Conservation (phyloP, 2,888 invertebrate genomes). For the Drosophila falleni region DNA sequence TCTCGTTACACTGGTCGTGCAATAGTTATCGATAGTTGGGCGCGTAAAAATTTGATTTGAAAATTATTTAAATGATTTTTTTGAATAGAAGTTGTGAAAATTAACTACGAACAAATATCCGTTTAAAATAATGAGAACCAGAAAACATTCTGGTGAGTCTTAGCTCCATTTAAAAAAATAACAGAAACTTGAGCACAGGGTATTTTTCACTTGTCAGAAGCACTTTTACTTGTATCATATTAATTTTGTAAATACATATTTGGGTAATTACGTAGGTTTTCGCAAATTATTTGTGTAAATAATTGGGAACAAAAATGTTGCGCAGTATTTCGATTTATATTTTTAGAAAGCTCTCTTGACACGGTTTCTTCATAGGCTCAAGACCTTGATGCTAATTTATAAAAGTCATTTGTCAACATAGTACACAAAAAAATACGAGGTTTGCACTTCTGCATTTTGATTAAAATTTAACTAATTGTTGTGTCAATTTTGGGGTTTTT, state of each 20-base stretch:
- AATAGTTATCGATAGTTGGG: neutral
- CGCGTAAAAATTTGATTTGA: too few relatives aligned
- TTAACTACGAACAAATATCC: too few relatives aligned
- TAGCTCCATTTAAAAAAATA: too few relatives aligned
- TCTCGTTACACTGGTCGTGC: neutral
- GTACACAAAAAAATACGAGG: conserved; percentile 24
- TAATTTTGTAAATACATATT: neutral
- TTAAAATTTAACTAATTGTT: conserved; percentile 71
- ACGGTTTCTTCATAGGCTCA: conserved; percentile 32
- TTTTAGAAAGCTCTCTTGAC: conserved; percentile 54
- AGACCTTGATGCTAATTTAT: conserved; percentile 46
- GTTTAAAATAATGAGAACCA: too few relatives aligned
- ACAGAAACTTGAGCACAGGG: neutral
- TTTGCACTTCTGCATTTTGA: conserved; percentile 62
- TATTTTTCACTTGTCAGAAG: neutral
- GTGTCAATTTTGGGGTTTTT: conserved; percentile 58
- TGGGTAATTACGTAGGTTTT: conserved; percentile 5
- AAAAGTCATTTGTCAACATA: conserved; percentile 41
- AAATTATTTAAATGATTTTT: too few relatives aligned
- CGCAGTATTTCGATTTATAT: conserved; percentile 16
- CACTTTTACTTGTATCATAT: neutral
- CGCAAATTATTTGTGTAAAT: conserved; percentile 10
- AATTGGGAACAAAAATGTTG: conserved; percentile 14
- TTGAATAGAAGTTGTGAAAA: too few relatives aligned
- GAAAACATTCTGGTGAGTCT: too few relatives aligned